Conservation (phyloP, 2,888 invertebrate genomes). For the Amblyjoppa fuscipennis region DNA sequence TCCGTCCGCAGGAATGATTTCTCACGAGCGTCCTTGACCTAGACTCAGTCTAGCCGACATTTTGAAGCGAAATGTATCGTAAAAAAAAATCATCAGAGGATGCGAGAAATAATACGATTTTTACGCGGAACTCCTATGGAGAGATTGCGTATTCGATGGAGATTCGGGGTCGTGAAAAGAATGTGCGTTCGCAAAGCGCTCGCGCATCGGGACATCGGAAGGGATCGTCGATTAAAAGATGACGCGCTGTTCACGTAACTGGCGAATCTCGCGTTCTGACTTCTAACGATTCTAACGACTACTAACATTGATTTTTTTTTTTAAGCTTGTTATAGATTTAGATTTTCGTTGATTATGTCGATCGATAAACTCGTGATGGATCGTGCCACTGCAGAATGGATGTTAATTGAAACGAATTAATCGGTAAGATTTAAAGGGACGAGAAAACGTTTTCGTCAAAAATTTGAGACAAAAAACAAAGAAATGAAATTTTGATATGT, state of each 20-base stretch:
- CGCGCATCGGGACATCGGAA: background rate
- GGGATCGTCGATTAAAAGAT: conserved; percentile 23
- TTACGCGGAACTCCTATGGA: conserved; percentile 21
- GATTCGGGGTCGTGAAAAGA: background rate
- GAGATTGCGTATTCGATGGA: conserved; percentile 32
- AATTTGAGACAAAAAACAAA: background rate
- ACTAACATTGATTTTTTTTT: conserved; percentile 37
- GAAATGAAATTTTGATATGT: conserved; percentile 26
- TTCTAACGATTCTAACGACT: conserved; percentile 6
- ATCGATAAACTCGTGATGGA: conserved; percentile 2
- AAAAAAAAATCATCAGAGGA: conserved; percentile 22
- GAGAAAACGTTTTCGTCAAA: conserved; percentile 17
- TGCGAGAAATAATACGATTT: conserved; percentile 13
- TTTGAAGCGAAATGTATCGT: conserved; percentile 11
- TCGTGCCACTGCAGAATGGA: conserved; percentile 10
- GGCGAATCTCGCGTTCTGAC: background rate
- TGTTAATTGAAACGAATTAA: conserved; percentile 26
- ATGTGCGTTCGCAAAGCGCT: background rate
- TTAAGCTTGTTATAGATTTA: conserved; percentile 16
- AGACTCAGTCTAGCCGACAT: conserved; percentile 1
- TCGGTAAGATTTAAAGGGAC: conserved; percentile 11
- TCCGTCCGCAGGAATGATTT: conserved; percentile 16
- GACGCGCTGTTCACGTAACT: conserved; percentile 2
- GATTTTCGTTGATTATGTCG: conserved; percentile 7
- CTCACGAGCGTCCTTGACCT: background rate